These are phyloP conservation scores for Ischnus inquisitorius DNA, from an alignment of 2,888 invertebrate species.

Conservation along the genomic window DNA sequence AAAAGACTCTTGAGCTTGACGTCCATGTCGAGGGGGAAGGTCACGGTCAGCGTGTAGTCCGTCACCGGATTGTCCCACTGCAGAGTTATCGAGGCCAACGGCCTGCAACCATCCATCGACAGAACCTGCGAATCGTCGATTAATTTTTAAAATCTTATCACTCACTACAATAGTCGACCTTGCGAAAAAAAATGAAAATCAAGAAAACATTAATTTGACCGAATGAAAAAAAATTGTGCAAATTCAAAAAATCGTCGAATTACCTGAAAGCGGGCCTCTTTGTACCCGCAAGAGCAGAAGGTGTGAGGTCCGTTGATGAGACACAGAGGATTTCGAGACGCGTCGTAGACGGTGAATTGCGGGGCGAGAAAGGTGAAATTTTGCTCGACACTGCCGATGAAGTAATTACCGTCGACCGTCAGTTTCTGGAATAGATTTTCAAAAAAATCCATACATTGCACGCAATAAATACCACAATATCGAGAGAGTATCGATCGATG, in stretches of 20 bases:
- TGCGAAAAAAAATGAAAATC: not conserved
- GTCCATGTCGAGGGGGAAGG: conserved; percentile 91
- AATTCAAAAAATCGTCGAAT: not conserved
- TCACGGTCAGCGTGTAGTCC: conserved; percentile 91
- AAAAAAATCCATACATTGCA: not conserved
- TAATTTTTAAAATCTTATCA: not conserved
- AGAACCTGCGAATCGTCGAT: conserved; percentile 72
- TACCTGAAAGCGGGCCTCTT: conserved; percentile 89
- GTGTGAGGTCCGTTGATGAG: conserved; percentile 91
- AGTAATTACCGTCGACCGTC: conserved; percentile 84
- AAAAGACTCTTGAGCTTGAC: conserved; percentile 93
- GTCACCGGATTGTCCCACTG: conserved; percentile 90
- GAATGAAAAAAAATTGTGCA: not conserved
- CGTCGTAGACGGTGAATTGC: conserved; percentile 90
- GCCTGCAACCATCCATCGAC: conserved; percentile 87
- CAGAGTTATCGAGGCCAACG: conserved; percentile 90
- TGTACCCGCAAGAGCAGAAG: conserved; percentile 88
- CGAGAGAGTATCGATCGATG: not conserved
- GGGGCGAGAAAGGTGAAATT: conserved; percentile 89
- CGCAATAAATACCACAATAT: too few relatives aligned
- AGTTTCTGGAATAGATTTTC: conserved; percentile 75
- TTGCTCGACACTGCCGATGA: conserved; percentile 90
- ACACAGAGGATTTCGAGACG: conserved; percentile 88
- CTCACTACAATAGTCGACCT: not conserved
- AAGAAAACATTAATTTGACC: not conserved